These are phyloP conservation scores for Tinea semifulvella DNA, from an alignment of 2,888 invertebrate genomes.

Conservation along the genomic window DNA sequence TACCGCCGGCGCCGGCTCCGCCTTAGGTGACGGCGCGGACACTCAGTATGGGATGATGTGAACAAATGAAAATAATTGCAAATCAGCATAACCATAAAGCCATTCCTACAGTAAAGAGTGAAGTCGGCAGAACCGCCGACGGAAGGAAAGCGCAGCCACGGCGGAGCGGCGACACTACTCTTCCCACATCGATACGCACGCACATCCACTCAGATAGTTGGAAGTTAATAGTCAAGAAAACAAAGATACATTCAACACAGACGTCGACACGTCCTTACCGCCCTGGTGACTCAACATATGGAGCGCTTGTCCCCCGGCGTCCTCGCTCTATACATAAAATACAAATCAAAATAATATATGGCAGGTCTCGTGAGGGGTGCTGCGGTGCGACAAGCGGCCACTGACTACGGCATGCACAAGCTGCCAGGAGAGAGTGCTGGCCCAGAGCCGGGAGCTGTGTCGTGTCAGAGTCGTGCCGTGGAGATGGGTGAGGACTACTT, in stretches of 20 bases:
- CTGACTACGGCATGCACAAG: slow-evolving; percentile 64
- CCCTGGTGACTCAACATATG: slow-evolving; percentile 92
- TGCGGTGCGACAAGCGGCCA: slow-evolving; percentile 39
- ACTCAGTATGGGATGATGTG: slow-evolving; percentile 9
- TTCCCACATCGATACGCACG: slow-evolving; percentile 63
- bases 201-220: slow-evolving; percentile 65
- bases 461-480: slow-evolving; percentile 67
- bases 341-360: slow-evolving; percentile 66
- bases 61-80: slow-evolving; percentile 43
- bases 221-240: slow-evolving; percentile 66
- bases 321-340: slow-evolving; percentile 87
- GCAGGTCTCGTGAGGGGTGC: slow-evolving; percentile 62
- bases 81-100: slow-evolving; percentile 60
- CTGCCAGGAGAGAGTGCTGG: slow-evolving; percentile 64
- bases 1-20: slow-evolving; percentile 25
- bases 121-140: slow-evolving; percentile 43
- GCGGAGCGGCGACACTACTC: slow-evolving; percentile 41
- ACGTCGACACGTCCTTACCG: slow-evolving; percentile 81
- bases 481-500: slow-evolving; percentile 59
- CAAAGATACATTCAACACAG: slow-evolving; percentile 66
- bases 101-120: slow-evolving; percentile 63
- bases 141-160: slow-evolving; percentile 21
- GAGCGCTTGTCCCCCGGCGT: slow-evolving; percentile 89
- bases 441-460: slow-evolving; percentile 64
- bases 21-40: slow-evolving; percentile 16